Base-by-base conservation (phyloP, 2,797 vertebrate species). In the Anguilla marmorata region DNA sequence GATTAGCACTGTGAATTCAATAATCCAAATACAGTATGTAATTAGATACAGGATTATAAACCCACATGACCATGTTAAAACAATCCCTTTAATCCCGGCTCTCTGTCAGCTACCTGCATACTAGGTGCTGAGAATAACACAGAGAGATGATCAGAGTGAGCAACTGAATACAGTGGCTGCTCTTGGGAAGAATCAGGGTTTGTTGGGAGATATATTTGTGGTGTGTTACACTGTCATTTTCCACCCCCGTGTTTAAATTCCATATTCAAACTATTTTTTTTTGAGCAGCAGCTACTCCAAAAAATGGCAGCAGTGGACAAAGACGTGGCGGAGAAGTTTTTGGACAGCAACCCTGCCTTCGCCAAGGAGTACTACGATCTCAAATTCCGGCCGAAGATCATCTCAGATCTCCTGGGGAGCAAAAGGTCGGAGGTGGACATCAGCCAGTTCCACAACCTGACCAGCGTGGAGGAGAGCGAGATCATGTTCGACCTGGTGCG, bases 401-500 rank as follows among this genome's bases (percentile, higher is more conserved):
- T 98, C 91, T 93, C 96, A 0, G 94, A 97, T 24, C 93, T 98
- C 87, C 93, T 98, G 89, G 95, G 88, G 86, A 92, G 93, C 90
- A 94, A 94, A 41, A 94, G 95, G 89, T 88, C 91, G 0, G 90
- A 84, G 0, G 88, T 97, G 90, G 97, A 98, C 89, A 86, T 94
- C 84, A 93, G 93, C 90, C 85, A 37, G 27, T 96, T 92, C 90
- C 97, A 96, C 12, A 86, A 94, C 0, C 90, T 97, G 91, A 94
- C 88, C 11, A 92, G 90, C 0, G 92, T 97, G 90, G 97, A 98
- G 56, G 96, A 98, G 94, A 98, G 97, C 7, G 97, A 98, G 91
- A 90, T 98, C 89, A 93, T 98, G 72, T 97, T 98, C 0, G 97
- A 98, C 90, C 94, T 98, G 90, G 90, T 98, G 60, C 91, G 97